Percentiles rank a stretch among this genome's conserved stretches.
phyloP scores from a whole-genome alignment of 2,888 invertebrate genomes.

The Laothoe populi region DNA sequence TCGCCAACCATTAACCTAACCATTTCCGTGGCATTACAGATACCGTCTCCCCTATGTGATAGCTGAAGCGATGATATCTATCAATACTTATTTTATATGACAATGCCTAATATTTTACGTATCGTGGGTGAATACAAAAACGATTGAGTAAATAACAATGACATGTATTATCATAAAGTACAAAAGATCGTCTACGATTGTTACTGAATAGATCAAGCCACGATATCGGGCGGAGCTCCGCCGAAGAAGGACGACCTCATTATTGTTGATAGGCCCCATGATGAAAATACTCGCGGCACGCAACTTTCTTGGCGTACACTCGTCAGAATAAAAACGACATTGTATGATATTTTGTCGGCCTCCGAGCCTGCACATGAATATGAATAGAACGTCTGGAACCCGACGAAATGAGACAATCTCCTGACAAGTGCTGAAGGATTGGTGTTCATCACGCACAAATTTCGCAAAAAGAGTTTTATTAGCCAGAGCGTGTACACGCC shows the following conservation, averaged over 20 bases:
- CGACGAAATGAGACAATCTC: constrained; percentile 67
- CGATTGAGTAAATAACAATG: constrained; percentile 62
- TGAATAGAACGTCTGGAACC: constrained; percentile 67
- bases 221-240: constrained; percentile 67
- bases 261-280: constrained; percentile 81
- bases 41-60: constrained; percentile 43
- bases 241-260: constrained; percentile 71
- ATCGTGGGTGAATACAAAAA: constrained; percentile 57
- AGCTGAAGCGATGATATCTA: constrained; percentile 39
- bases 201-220: constrained; percentile 66
- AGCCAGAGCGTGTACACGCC: constrained; percentile 39
- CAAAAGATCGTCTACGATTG: constrained; percentile 72
- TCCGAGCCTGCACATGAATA: constrained; percentile 66
- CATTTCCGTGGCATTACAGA: constrained; percentile 54
- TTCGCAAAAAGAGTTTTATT: constrained; percentile 48
- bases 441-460: constrained; percentile 77
- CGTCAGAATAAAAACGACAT: constrained; percentile 77
- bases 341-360: constrained; percentile 70
- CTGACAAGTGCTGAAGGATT: constrained; percentile 73
- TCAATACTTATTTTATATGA: constrained; percentile 42
- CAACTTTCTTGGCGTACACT: constrained; percentile 79
- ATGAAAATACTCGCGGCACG: constrained; percentile 79
- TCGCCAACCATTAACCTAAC: constrained; percentile 63
- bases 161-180: constrained; percentile 69
- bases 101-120: constrained; percentile 45